Percentiles rank a stretch among this genome's conserved stretches.
Conservation (phyloP, 2,888 invertebrate species). For the Morpho deidamia region DNA sequence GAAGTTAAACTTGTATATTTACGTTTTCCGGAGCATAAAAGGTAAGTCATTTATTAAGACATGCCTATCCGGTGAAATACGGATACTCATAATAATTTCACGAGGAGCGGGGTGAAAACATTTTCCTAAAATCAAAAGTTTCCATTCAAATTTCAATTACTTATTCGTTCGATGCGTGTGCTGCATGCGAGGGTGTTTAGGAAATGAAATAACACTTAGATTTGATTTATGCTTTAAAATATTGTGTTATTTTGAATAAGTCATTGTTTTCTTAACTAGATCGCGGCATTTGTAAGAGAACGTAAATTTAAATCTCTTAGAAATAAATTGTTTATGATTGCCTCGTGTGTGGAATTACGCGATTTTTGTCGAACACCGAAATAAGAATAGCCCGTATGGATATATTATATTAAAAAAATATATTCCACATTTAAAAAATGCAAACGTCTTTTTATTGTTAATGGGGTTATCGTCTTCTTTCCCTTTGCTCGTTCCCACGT, state of each 20-base stretch:
- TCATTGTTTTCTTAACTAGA: slow-evolving; percentile 69
- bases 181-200: slow-evolving; percentile 59
- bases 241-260: slow-evolving; percentile 68
- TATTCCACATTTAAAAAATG: not conserved
- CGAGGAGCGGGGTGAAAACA: slow-evolving; percentile 58
- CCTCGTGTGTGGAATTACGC: not conserved
- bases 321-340: slow-evolving; percentile 28
- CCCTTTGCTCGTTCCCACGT: too few species aligned
- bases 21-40: slow-evolving; percentile 15
- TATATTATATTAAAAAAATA: too few species aligned
- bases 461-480: too few species aligned
- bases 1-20: slow-evolving; percentile 10
- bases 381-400: too few species aligned
- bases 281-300: slow-evolving; percentile 49
- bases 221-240: slow-evolving; percentile 72
- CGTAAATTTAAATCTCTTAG: slow-evolving; percentile 46
- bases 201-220: slow-evolving; percentile 78
- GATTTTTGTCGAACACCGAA: too few species aligned
- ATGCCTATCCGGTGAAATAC: slow-evolving; percentile 39
- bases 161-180: slow-evolving; percentile 74
- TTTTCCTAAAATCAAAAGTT: slow-evolving; percentile 71
- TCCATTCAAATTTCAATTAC: slow-evolving; percentile 76
- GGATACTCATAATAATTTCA: slow-evolving; percentile 74
- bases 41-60: slow-evolving; percentile 19
- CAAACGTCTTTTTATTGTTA: not conserved